Percentiles rank a stretch among this genome's conserved stretches.
phyloP scores from a whole-genome alignment of 1,140 invertebrate species.

The Pogonomyrmex barbatus region DNA sequence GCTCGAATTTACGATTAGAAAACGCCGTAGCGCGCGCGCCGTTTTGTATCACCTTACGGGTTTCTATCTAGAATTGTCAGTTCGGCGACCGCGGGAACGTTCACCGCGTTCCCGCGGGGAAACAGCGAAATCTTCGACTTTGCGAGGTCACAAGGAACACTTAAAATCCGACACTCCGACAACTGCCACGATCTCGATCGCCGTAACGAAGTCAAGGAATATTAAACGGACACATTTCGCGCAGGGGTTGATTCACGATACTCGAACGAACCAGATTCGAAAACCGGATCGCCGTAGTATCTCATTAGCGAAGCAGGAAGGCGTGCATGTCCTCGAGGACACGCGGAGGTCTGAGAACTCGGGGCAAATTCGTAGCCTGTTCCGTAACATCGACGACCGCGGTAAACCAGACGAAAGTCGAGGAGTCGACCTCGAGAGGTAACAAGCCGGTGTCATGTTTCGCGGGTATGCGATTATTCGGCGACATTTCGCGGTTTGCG shows the following conservation, averaged over 20 bases:
- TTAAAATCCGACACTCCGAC: conserved; percentile 11
- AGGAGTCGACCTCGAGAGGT: conserved; percentile 29
- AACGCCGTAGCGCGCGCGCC: conserved; percentile 46
- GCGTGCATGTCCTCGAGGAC: conserved; percentile 35
- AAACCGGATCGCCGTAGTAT: conserved; percentile 45
- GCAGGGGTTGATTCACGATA: conserved; percentile 36
- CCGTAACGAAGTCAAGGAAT: conserved; percentile 21
- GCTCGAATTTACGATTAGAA: conserved; percentile 73
- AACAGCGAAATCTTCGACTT: neutral
- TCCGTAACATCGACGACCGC: conserved; percentile 20
- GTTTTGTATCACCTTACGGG: conserved; percentile 43
- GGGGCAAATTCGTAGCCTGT: conserved; percentile 21
- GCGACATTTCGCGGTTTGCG: conserved; percentile 33
- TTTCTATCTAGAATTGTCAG: conserved; percentile 30
- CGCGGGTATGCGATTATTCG: conserved; percentile 34
- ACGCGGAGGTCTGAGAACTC: conserved; percentile 52
- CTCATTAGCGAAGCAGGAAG: conserved; percentile 56
- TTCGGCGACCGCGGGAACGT: conserved; percentile 34
- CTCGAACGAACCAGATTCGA: conserved; percentile 21
- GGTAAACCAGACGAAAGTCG: conserved; percentile 22
- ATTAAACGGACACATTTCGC: conserved; percentile 51
- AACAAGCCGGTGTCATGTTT: conserved; percentile 45
- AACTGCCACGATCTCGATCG: conserved; percentile 1
- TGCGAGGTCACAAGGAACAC: conserved; percentile 40
- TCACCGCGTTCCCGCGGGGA: neutral